These are phyloP conservation scores for Antitype chi DNA, from an alignment of 2,888 invertebrate genomes.

Conservation along the genomic window DNA sequence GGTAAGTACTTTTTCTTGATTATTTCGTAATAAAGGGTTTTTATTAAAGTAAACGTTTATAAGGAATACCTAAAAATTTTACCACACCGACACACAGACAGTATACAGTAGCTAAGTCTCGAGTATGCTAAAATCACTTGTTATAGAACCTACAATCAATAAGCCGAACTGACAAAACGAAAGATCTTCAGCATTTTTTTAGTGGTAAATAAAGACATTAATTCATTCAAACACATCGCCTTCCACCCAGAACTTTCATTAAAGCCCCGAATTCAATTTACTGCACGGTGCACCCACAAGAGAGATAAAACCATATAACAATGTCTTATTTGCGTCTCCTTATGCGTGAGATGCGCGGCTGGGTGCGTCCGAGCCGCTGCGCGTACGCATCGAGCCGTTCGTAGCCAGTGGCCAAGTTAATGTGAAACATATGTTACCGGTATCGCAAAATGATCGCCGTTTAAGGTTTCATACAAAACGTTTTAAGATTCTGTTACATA, in stretches of 20 bases:
- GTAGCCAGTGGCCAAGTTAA: slow-evolving; percentile 41
- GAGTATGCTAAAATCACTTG: background rate
- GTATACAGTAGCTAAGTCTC: no score
- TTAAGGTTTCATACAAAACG: slow-evolving; percentile 42
- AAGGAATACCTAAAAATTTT: no score
- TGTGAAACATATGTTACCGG: slow-evolving; percentile 55
- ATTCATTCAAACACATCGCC: background rate
- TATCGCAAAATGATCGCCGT: slow-evolving; percentile 53
- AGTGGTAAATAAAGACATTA: no score
- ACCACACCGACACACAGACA: no score
- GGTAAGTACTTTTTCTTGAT: background rate
- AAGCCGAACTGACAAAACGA: background rate
- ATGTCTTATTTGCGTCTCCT: slow-evolving; percentile 30
- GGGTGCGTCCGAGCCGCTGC: slow-evolving; percentile 34
- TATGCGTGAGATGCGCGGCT: slow-evolving; percentile 33
- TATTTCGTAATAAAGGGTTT: background rate
- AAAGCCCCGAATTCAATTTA: slow-evolving; percentile 16
- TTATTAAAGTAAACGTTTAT: background rate
- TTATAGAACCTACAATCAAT: background rate
- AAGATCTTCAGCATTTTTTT: background rate
- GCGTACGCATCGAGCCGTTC: slow-evolving; percentile 38
- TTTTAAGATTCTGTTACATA: slow-evolving; percentile 34
- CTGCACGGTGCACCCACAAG: slow-evolving; percentile 19
- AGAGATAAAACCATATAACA: slow-evolving; percentile 55
- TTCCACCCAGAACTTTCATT: background rate